Evolutionary conservation across 2,797 vertebrate genomes (phyloP), one percentile per base, ranked within the genome.

Genomic region (Gouania willdenowi): DNA sequence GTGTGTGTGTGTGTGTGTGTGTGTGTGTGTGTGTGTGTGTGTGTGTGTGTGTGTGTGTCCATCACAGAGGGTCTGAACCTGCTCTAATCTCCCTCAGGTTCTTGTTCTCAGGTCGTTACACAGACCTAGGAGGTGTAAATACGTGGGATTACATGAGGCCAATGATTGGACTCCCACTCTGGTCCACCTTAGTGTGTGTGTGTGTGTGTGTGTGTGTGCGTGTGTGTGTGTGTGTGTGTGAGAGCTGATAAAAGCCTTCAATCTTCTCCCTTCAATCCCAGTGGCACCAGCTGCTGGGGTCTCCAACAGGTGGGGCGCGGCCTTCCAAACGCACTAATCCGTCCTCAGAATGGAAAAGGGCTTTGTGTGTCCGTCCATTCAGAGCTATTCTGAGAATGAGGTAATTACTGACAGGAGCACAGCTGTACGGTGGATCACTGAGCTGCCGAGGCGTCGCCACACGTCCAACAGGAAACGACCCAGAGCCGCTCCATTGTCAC

Each of bases 331-430:
- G 54, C 61, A 55, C 30, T 85, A 83, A 82, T 86, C 75, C 64
- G 18, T 4, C 66, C 72, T 75, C 67, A 69, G 42, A 72, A 66
- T 30, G 26, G 47, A 75, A 38, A 36, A 58, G 46, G 71, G 63
- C 66, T 79, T 82, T 75, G 65, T 74, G 18, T n/a, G 45, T 60
- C 72, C 57, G 55, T 75, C 71, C 73, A 77, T 66, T 77, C 59
- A 42, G 59, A 78, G 68, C 83, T 85, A 84, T 84, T 84, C 71
- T 81, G 82, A 82, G 72, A 83, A 86, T 85, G 82, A 50, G 76
- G 79, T 83, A 83, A 84, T 85, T 86, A 79, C 58, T 77, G 84
- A 84, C 82, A 83, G 82, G 74, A 71, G n/a, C 27, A 45, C 31
- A 45, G 21, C 14, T 19, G 14, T 46, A 28, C 45, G 51, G 10